Evolutionary conservation across 2,888 invertebrate species (phyloP), one percentile per base, ranked within the genome.

Genomic region (Amitus sp.): DNA sequence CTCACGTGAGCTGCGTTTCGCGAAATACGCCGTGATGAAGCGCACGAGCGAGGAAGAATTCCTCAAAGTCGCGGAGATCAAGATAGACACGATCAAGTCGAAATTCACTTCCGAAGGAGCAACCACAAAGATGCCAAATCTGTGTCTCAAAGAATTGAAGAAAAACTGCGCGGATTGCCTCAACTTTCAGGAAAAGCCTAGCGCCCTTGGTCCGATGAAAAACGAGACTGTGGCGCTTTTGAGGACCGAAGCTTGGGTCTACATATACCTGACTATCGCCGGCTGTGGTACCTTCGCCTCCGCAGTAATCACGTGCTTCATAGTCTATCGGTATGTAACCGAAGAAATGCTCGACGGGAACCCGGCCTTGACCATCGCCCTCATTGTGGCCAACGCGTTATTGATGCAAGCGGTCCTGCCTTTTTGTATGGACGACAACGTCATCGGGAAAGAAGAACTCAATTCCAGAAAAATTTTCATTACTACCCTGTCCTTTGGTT

Each of bases 281-380:
- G 85, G 87, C 20, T 84, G 90, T 13, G 90, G 90, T 1, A 85
- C 87, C 18, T 77, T 90, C 1, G 86, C 89, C 40, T 88, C 89
- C 67, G 71, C 90, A 47, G 86, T 89, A 6, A 87, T 90, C 40
- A 83, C 88, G 20, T 84, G 87, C 46, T 91, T 91, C 72, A 85
- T 92, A 45, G 81, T 88, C 33, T 84, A 88, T 39, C 84, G 90
- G 27, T 85, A 90, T 45, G 88, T 88, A 63, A 84, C 86, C 67
- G 86, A 86, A 40, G 87, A 89, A 65, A 85, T 64, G 6, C 84
- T 90, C 18, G 90, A 91, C 73, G 90, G 90, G 3, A 89, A 90
- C 75, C 90, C 90, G 0, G 80, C 72, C 1, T 74, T 84, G 30
- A 83, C 85, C 13, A 74, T 85, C 15, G 58, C 84, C n/a, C 69